These are phyloP conservation scores for Opisthocomus hoazin DNA, from an alignment of 2,113 vertebrate genomes.

Conservation along the genomic window DNA sequence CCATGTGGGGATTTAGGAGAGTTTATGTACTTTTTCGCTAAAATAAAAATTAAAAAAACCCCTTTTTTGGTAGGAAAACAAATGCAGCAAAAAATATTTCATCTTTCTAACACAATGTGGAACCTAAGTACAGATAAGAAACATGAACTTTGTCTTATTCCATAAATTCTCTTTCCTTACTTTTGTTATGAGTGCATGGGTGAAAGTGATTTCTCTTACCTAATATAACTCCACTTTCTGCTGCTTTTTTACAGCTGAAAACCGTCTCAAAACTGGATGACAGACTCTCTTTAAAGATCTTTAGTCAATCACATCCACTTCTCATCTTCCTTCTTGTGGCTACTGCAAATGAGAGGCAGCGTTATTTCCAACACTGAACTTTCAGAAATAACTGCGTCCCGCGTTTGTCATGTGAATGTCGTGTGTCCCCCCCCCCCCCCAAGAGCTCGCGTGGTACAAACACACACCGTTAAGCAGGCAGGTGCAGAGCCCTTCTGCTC, in stretches of 20 bases:
- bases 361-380: neutral
- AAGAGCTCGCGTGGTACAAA: neutral
- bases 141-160: neutral
- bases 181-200: neutral
- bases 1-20: neutral
- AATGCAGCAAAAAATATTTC: neutral
- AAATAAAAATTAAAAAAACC: neutral
- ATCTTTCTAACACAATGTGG: neutral
- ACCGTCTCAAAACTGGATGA: neutral
- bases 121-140: neutral
- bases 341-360: neutral
- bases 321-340: neutral
- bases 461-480: rapidly evolving
- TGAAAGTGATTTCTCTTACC: neutral
- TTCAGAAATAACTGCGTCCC: neutral
- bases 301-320: neutral
- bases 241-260: neutral
- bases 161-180: neutral
- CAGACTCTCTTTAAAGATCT: neutral
- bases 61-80: neutral
- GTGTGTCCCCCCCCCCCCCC: too few species aligned
- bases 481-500: neutral
- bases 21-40: neutral
- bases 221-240: rapidly evolving
- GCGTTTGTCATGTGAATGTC: rapidly evolving